phyloP scores from a whole-genome alignment of 2,113 vertebrate species.

The Bos taurus region ARS-UCD2.0 NC_037331.1:38867001-38867500 shows the following conservation, averaged over 20 bases:
- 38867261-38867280: not conserved
- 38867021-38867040: not conserved
- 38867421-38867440: not conserved
- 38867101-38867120: not conserved
- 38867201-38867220: not conserved
- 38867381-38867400: fast-evolving
- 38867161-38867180: no score
- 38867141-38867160: not conserved
- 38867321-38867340: not conserved
- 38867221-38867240: not conserved
- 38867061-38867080: not conserved
- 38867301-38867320: not conserved
- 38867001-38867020: not conserved
- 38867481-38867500: not conserved
- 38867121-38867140: not conserved
- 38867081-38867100: not conserved
- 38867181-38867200: no score
- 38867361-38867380: not conserved
- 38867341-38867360: not conserved
- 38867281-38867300: not conserved
- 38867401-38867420: fast-evolving
- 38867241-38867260: not conserved
- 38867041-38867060: not conserved
- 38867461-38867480: not conserved
- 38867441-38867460: not conserved